Evolutionary conservation across 2,113 vertebrate genomes (phyloP).

Genomic region (Mobula birostris): DNA sequence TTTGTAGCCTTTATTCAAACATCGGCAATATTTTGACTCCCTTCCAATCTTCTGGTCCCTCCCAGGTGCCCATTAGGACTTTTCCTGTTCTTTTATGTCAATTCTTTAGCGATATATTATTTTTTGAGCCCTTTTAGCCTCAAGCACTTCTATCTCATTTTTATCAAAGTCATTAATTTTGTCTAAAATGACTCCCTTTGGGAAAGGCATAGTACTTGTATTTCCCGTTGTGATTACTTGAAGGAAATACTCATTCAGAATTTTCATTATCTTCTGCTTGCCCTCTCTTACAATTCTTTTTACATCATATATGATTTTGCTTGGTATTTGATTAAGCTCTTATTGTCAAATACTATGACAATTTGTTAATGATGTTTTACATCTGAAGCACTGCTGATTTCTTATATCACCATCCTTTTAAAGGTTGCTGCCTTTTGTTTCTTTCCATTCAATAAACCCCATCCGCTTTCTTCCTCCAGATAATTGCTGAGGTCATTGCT

Average conservation of each 20-base stretch:
- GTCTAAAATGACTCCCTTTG: not conserved
- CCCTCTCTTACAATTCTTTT: not conserved
- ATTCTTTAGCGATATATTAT: not conserved
- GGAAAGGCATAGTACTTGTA: not conserved
- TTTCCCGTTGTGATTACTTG: not conserved
- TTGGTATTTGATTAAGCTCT: not conserved
- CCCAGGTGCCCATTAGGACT: not conserved
- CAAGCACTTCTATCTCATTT: not conserved
- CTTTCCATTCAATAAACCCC: not conserved
- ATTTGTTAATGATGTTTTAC: not conserved
- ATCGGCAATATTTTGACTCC: not conserved
- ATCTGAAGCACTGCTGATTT: not conserved
- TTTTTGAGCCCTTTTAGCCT: not conserved
- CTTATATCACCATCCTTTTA: not conserved
- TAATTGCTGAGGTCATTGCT: not conserved
- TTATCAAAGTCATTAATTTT: constrained; percentile 13
- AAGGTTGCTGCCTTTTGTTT: not conserved
- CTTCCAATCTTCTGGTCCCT: not conserved
- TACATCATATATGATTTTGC: not conserved
- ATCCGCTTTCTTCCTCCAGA: not conserved
- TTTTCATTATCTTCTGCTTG: not conserved
- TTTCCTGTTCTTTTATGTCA: not conserved
- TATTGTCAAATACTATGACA: not conserved
- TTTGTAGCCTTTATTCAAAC: not conserved
- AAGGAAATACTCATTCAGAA: not conserved